Evolutionary conservation across 2,797 vertebrate genomes (phyloP).

Genomic region (Ciconia nigra): DNA sequence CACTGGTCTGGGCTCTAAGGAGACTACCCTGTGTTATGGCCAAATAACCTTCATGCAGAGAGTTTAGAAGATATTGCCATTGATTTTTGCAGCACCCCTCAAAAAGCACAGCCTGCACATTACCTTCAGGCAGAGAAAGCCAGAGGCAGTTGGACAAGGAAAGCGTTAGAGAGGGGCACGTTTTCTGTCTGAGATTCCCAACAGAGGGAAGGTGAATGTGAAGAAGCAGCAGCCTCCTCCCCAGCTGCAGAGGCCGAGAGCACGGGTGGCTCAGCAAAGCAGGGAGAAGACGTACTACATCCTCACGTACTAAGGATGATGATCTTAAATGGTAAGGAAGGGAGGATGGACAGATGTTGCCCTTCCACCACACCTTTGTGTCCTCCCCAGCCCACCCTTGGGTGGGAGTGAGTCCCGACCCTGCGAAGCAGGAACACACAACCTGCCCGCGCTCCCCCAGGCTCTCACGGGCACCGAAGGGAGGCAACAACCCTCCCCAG

Average conservation of each 20-base stretch:
- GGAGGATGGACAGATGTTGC: background rate
- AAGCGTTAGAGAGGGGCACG: background rate
- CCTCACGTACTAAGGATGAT: background rate
- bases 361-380: background rate
- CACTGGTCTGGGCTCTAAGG: background rate
- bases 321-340: background rate
- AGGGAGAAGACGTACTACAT: background rate
- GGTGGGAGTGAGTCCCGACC: background rate
- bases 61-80: background rate
- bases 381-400: background rate
- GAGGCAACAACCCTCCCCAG: background rate
- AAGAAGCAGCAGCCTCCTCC: background rate
- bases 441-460: accelerated
- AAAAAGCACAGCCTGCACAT: background rate
- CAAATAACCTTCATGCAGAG: background rate
- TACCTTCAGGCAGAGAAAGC: background rate
- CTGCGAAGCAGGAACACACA: background rate
- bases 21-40: background rate
- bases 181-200: background rate
- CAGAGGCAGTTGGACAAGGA: background rate
- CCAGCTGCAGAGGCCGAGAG: background rate
- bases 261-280: background rate
- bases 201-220: background rate
- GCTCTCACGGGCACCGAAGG: background rate
- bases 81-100: background rate